Evolutionary conservation across 2,888 invertebrate species (phyloP).

Genomic region (Eueremaeus valkanovi): DNA sequence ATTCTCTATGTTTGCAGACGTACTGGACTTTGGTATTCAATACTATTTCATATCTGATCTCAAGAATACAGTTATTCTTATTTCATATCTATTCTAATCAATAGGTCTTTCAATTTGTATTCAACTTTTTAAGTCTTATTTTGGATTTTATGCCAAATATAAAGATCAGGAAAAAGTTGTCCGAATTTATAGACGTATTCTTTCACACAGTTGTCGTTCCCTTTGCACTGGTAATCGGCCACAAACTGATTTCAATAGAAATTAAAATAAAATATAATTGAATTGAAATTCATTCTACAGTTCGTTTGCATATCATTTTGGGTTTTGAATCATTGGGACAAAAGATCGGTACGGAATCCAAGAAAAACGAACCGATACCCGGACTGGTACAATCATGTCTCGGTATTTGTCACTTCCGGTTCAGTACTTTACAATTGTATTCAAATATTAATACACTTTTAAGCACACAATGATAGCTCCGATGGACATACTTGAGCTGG

Average conservation of each 20-base stretch:
- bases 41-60: not conserved
- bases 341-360: not conserved
- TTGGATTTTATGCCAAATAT: not conserved
- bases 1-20: slow-evolving; percentile 2
- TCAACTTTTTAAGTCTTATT: not conserved
- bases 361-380: not conserved
- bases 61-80: no score
- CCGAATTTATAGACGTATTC: not conserved
- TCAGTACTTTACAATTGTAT: not conserved
- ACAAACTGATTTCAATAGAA: not conserved
- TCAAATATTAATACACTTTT: not conserved
- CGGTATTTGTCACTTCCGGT: not conserved
- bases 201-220: not conserved
- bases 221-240: not conserved
- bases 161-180: not conserved
- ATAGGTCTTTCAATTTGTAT: slow-evolving; percentile 12
- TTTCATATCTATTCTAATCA: not conserved
- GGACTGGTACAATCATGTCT: slow-evolving; percentile 19
- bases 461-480: slow-evolving; percentile 7
- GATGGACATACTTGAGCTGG: not conserved
- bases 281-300: not conserved
- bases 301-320: slow-evolving; percentile 13
- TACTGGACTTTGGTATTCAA: slow-evolving; percentile 28
- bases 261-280: not conserved
- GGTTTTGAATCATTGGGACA: not conserved